These are phyloP conservation scores for Zaprionus capensis DNA, from an alignment of 1,140 invertebrate genomes.

Conservation along the genomic window DNA sequence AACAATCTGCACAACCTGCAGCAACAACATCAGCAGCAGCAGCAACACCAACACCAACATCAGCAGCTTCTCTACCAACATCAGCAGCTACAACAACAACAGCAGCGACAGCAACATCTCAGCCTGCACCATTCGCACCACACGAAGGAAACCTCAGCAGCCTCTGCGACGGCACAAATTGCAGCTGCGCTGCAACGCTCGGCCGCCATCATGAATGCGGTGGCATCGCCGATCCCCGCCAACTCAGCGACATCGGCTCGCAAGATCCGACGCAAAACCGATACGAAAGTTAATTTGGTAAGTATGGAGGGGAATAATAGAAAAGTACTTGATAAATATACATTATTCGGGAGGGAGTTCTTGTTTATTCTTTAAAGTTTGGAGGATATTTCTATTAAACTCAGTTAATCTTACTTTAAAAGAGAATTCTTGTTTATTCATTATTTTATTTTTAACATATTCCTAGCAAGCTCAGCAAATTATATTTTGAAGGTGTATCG, in stretches of 20 bases:
- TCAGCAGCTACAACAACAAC: constrained; percentile 43
- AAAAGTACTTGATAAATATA: not conserved
- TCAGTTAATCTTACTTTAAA: too few relatives aligned
- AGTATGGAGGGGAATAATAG: constrained; percentile 12
- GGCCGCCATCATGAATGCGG: constrained; percentile 83
- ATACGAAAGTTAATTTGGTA: constrained; percentile 83
- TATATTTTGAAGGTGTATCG: not conserved
- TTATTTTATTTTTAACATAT: not conserved
- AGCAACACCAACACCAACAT: constrained; percentile 47
- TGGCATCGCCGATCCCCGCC: constrained; percentile 83
- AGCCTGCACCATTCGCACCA: constrained; percentile 62
- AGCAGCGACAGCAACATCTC: constrained; percentile 48
- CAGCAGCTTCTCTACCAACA: constrained; percentile 45
- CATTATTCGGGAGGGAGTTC: too few relatives aligned
- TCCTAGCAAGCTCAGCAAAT: not conserved
- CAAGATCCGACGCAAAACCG: constrained; percentile 82
- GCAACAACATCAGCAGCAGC: constrained; percentile 45
- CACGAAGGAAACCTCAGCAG: constrained; percentile 55
- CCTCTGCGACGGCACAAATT: constrained; percentile 57
- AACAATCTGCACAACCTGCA: constrained; percentile 45
- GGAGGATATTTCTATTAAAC: not conserved
- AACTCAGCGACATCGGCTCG: constrained; percentile 75
- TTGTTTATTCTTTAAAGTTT: not conserved
- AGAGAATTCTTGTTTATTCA: too few relatives aligned
- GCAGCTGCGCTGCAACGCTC: constrained; percentile 72